Evolutionary conservation across 2,888 invertebrate species (phyloP).

Genomic region (Malthinus seriepunctatus): DNA sequence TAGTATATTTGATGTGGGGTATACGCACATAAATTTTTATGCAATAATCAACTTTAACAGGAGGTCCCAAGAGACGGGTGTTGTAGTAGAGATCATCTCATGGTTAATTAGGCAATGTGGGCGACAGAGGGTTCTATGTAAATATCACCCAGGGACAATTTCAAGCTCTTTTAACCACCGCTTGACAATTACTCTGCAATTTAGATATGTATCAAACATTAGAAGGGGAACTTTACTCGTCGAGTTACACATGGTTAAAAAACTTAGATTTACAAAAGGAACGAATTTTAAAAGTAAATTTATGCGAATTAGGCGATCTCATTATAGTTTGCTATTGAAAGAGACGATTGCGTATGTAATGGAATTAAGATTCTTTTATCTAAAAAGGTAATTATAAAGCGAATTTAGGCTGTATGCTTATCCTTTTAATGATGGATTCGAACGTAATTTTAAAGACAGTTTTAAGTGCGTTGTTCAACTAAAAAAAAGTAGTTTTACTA

Average conservation of each 20-base stretch:
- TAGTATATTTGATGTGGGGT: background rate
- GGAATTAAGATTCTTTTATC: too few species aligned
- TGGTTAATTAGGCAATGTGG: conserved; percentile 52
- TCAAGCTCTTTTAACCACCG: conserved; percentile 57
- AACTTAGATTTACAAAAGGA: conserved; percentile 1
- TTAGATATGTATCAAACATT: conserved; percentile 53
- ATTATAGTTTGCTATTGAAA: too few species aligned
- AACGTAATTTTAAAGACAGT: too few species aligned
- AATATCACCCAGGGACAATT: conserved; percentile 53
- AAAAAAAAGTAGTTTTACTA: too few species aligned
- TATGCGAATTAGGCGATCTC: background rate
- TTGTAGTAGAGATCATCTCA: conserved; percentile 43
- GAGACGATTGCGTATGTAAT: too few species aligned
- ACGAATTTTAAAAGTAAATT: conserved; percentile 1
- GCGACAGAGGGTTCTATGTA: conserved; percentile 46
- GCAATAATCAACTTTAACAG: conserved; percentile 27
- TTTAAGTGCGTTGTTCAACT: too few species aligned
- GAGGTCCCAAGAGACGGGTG: conserved; percentile 30
- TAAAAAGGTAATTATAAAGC: too few species aligned
- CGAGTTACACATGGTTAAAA: conserved; percentile 1
- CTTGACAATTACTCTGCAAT: conserved; percentile 55
- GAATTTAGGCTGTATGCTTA: too few species aligned
- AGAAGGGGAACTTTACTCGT: conserved; percentile 12
- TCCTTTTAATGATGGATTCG: too few species aligned
- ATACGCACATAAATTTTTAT: conserved; percentile 17